phyloP scores from a whole-genome alignment of 2,113 vertebrate genomes.

The Anolis sagrei region DNA sequence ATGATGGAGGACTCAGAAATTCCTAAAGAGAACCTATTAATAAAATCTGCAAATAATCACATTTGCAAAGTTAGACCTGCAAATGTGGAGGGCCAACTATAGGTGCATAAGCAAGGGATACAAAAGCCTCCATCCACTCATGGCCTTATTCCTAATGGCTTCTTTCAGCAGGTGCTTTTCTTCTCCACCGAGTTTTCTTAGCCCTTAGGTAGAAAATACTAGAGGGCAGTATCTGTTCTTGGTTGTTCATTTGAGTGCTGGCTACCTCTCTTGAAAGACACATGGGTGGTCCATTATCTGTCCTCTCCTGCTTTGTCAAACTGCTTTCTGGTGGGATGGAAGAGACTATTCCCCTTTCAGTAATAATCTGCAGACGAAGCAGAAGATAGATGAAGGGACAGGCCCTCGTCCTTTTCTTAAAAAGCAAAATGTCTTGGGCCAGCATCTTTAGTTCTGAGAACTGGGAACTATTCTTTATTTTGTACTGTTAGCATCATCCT shows the following conservation, averaged over 20 bases:
- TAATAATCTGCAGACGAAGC: background rate
- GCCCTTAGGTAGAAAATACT: no score
- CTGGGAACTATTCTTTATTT: background rate
- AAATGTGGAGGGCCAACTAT: no score
- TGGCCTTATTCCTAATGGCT: background rate
- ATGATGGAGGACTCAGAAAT: no score
- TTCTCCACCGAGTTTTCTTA: background rate
- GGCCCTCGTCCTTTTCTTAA: background rate
- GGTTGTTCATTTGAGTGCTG: no score
- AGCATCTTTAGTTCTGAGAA: background rate
- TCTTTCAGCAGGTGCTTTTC: background rate
- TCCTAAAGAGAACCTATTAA: no score
- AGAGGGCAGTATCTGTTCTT: no score
- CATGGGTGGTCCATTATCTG: no score
- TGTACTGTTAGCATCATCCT: background rate
- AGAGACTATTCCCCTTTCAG: background rate
- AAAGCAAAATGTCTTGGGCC: no score
- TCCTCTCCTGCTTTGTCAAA: no score
- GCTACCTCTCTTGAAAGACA: no score
- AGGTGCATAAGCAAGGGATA: background rate
- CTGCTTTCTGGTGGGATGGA: background rate
- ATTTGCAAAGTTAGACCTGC: no score
- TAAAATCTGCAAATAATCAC: no score
- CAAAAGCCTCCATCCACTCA: background rate
- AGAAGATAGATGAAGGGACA: background rate